Base-by-base conservation (phyloP, 2,888 invertebrate genomes). In the Calephelis perditalis region DNA sequence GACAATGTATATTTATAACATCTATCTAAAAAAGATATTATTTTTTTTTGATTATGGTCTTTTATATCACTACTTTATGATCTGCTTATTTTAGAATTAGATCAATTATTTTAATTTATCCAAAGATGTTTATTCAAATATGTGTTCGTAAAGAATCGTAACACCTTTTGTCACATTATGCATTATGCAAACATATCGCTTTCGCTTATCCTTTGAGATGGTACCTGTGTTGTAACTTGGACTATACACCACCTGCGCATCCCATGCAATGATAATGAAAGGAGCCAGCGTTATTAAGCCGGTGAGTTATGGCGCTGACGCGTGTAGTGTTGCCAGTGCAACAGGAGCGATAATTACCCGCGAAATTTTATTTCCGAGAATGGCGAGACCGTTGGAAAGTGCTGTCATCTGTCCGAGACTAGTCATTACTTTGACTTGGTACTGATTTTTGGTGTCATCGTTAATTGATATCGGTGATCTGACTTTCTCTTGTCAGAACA, bases 281-380 rank as follows among this genome's bases (percentile, higher is more conserved):
- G 68, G 65, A 62, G 70, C 69, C 70, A 68, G 68, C 86, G 79
- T 86, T 84, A 87, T 87, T 89, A 88, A 74, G 67, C 71, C 68
- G 62, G 82, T 87, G 86, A 88, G 79, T 86, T 86, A 87, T 84
- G 80, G 83, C 82, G 83, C 78, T 79, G 86, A 86, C 59, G 12
- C 55, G 45, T 52, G 36, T 57, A 63, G 62, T 61, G 62, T 46
- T 15, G 15, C 49, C 49, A 49, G 26, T 49, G 26, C 49, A 49
- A 49, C 49, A 49, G 49, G 26, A 49, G 49, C 49, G 49, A 49
- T 49, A 49, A 49, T 49, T 49, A 49, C 15, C 49, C 49, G 49
- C 49, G 49, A 49, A 49, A 49, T 49, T 49, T 49, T 49, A 49
- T 49, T 49, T 49, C 49, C 49, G 26, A 49, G 49, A 49, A 49